Conservation (phyloP, 2,113 vertebrate genomes). For the Xiphias gladius region DNA sequence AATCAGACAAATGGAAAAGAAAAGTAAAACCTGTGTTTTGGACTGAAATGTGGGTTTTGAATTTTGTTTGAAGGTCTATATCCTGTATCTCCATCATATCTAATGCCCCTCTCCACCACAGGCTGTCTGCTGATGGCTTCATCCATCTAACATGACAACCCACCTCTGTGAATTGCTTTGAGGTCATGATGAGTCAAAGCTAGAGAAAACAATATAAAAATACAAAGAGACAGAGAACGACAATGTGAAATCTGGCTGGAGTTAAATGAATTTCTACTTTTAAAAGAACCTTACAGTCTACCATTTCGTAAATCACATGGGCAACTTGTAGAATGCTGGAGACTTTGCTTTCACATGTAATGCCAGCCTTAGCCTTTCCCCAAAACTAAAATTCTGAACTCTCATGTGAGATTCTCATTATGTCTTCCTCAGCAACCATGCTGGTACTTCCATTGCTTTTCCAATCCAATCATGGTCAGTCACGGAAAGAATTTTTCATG, state of each 20-base stretch:
- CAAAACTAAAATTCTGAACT: too few species aligned
- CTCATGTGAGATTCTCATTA: too few species aligned
- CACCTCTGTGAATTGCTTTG: constrained; percentile 53
- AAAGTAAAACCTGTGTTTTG: not conserved
- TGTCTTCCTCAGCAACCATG: too few species aligned
- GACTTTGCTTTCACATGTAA: too few species aligned
- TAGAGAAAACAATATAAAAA: constrained; percentile 22
- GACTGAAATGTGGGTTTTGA: constrained; percentile 13
- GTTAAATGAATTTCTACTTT: constrained; percentile 12
- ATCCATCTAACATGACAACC: constrained; percentile 70
- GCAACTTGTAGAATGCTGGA: too few species aligned
- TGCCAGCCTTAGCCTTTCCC: too few species aligned
- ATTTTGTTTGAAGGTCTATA: constrained; percentile 19
- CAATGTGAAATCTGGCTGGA: too few species aligned
- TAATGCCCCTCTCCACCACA: constrained; percentile 24
- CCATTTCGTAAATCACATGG: not conserved
- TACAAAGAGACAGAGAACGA: constrained; percentile 9
- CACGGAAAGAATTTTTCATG: too few species aligned
- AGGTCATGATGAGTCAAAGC: constrained; percentile 47
- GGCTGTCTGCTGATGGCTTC: constrained; percentile 53
- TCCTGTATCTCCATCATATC: constrained; percentile 39
- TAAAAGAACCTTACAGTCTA: not conserved
- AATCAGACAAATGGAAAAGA: not conserved
- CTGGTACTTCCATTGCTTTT: too few species aligned
- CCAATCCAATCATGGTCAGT: too few species aligned